Conservation (phyloP, 2,888 invertebrate genomes). For the Polymixis flavicincta region DNA sequence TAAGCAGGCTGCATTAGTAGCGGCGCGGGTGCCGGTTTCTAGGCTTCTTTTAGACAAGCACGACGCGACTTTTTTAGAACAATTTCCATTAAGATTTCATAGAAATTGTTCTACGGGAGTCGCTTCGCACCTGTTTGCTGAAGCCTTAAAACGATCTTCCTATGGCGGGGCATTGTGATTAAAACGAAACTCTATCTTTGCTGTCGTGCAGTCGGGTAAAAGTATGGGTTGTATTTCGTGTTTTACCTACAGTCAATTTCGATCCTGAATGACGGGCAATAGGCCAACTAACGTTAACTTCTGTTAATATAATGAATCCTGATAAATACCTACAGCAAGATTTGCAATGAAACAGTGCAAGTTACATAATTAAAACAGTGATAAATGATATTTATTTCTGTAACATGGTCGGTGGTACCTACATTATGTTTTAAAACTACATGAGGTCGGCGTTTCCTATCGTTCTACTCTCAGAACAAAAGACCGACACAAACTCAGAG, state of each 20-base stretch:
- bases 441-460: not conserved
- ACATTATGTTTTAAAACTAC: not conserved
- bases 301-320: not conserved
- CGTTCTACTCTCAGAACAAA: no score
- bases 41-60: no score
- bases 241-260: not conserved
- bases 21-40: not conserved
- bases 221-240: not conserved
- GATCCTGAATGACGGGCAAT: not conserved
- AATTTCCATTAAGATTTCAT: no score
- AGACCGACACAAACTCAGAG: no score
- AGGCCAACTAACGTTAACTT: not conserved
- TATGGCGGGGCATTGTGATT: not conserved
- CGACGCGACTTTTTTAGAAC: no score
- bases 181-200: not conserved
- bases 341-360: no score
- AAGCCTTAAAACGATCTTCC: not conserved
- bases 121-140: no score
- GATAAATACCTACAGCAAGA: not conserved
- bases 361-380: not conserved
- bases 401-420: no score
- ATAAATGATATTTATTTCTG: no score
- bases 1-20: not conserved
- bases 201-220: no score
- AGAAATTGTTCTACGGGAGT: no score